Evolutionary conservation across 1,140 invertebrate species (phyloP).

Genomic region (Micrasema minimum): DNA sequence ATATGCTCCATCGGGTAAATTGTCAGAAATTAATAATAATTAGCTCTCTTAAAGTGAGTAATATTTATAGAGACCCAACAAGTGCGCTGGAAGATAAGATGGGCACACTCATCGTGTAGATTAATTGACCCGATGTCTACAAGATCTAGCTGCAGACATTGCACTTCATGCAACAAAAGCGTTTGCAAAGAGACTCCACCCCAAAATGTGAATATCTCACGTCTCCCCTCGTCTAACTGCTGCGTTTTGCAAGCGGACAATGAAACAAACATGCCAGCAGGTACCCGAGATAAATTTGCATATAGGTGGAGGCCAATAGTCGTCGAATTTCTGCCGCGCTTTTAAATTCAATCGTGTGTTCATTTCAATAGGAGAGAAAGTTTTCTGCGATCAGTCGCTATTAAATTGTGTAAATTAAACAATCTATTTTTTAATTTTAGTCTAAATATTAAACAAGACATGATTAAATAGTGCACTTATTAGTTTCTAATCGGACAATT

Average conservation of each 20-base stretch:
- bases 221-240: conserved; percentile 43
- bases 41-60: no score
- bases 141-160: conserved; percentile 50
- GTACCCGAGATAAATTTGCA: conserved; percentile 47
- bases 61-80: no score
- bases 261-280: conserved; percentile 47
- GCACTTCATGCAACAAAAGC: conserved; percentile 51
- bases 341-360: conserved; percentile 36
- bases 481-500: conserved; percentile 42
- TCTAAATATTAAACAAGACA: conserved; percentile 21
- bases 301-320: conserved; percentile 43
- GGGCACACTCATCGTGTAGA: no score
- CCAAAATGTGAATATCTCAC: conserved; percentile 45
- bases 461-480: conserved; percentile 31
- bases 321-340: conserved; percentile 43
- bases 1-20: no score
- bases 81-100: no score
- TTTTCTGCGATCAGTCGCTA: conserved; percentile 28
- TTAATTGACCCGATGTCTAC: conserved; percentile 18
- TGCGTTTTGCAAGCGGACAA: conserved; percentile 52
- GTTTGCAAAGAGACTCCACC: conserved; percentile 47
- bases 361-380: conserved; percentile 32
- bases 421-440: neutral
- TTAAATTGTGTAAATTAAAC: conserved; percentile 9
- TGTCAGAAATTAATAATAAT: no score